These are phyloP conservation scores for Brachypteracias leptosomus DNA, from an alignment of 2,113 vertebrate species.

Conservation along the genomic window DNA sequence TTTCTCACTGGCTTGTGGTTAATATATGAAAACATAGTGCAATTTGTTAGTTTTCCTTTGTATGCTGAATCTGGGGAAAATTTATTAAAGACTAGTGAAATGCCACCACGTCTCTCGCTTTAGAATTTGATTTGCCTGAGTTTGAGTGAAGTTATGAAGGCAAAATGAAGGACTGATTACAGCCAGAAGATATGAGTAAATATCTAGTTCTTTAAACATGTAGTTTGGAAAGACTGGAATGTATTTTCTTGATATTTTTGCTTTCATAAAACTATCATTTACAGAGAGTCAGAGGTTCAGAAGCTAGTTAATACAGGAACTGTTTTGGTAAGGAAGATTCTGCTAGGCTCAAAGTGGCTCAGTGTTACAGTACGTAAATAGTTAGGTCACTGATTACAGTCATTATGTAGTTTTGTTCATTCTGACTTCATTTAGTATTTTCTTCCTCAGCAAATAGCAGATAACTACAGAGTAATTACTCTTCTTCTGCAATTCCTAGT, in stretches of 20 bases:
- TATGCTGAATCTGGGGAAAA: not conserved
- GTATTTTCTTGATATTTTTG: not conserved
- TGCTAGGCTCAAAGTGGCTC: not conserved
- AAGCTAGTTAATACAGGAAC: not conserved
- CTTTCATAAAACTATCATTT: not conserved
- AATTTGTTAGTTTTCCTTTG: not conserved
- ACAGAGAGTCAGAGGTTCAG: not conserved
- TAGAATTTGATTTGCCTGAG: not conserved
- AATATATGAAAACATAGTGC: not conserved
- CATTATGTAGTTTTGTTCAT: not conserved
- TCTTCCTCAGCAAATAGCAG: not conserved
- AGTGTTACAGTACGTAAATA: not conserved
- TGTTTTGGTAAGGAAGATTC: not conserved
- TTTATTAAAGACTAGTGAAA: not conserved
- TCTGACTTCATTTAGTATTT: not conserved
- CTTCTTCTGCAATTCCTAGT: not conserved
- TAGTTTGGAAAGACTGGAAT: not conserved
- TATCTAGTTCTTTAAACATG: not conserved
- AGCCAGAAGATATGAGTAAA: not conserved
- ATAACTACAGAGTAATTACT: not conserved
- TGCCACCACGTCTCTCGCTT: not conserved
- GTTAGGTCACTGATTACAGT: not conserved
- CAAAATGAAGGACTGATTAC: not conserved
- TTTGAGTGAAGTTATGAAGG: not conserved
- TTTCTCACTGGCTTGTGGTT: not conserved